Base-by-base conservation (phyloP, 2,888 invertebrate genomes). In the Ceramica pisi region DNA sequence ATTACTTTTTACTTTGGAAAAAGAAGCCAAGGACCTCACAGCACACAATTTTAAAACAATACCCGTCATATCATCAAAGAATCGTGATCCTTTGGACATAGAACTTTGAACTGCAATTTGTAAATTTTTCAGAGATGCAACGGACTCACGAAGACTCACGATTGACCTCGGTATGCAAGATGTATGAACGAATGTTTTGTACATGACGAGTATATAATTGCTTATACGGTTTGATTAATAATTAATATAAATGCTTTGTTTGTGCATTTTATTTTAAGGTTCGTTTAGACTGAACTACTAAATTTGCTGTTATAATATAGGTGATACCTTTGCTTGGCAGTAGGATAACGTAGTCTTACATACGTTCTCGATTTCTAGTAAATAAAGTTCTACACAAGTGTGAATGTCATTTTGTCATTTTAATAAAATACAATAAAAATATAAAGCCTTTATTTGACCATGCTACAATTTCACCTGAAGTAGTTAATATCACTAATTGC, bases 71-170 rank as follows among this genome's bases (percentile, higher is more conserved):
- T 44, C 63, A 77, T 78, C 51, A 80, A 80, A 69, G 61, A 79
- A 60, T 88, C 90, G 91, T 91, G 90, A 87, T 86, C 74, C 75
- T 86, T 80, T 88, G 88, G 86, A 77, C 89, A 88, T 80, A 86
- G 89, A 91, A 88, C 89, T 89, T 83, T 88, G 86, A 85, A 85
- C 87, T 83, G 78, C 73, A 84, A 78, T 83, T 82, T 81, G 81
- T 83, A 75, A 14, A 67, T 75, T 85, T 83, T 84, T 80, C 74
- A 81, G 74, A 72, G 67, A 80, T 75, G 75, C 67, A 76, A 38
- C 48, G 8, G n/a, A 26, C 75, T 80, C 85, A 88, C 84, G 87
- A 61, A 64, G 81, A n/a, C 75, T 80, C 85, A 88, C 84, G 87
- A 61, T 66, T 81, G 88, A 79, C 89, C 90, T 87, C 75, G 83